phyloP scores from a whole-genome alignment of 2,888 invertebrate genomes.

The Sarcophaga subvicina region DNA sequence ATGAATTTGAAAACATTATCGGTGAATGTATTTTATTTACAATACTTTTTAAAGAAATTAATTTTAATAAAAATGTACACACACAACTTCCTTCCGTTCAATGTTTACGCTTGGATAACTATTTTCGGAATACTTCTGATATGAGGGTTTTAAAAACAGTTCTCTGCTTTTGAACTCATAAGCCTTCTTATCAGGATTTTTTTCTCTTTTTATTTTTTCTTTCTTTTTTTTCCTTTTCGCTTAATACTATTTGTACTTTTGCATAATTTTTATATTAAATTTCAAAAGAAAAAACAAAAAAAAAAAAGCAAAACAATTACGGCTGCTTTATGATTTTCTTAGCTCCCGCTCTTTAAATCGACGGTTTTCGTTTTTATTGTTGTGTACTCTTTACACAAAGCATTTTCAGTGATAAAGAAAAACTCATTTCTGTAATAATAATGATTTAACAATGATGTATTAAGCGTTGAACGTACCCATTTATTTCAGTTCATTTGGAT shows the following conservation, averaged over 20 bases:
- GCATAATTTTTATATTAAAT: conserved; percentile 26
- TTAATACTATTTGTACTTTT: conserved; percentile 31
- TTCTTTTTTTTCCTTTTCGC: neutral
- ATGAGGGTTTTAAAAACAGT: conserved; percentile 25
- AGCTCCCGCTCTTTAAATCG: conserved; percentile 34
- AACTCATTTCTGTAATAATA: no score
- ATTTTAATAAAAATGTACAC: neutral
- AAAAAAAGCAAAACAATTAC: neutral
- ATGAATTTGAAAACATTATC: neutral
- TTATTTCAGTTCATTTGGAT: no score
- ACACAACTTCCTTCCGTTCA: conserved; percentile 33
- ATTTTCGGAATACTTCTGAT: conserved; percentile 47
- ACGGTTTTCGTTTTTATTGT: neutral
- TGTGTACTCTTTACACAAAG: no score
- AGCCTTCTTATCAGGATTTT: conserved; percentile 53
- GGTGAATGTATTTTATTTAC: neutral
- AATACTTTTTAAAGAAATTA: neutral
- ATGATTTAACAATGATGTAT: no score
- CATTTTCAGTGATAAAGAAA: no score
- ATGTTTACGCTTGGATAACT: conserved; percentile 52
- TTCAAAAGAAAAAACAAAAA: neutral
- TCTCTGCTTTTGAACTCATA: conserved; percentile 52
- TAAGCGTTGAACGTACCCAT: no score
- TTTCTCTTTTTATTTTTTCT: neutral
- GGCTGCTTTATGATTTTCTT: conserved; percentile 31